Conservation (phyloP, 2,888 invertebrate species). For the Oxyteleia sp. region DNA sequence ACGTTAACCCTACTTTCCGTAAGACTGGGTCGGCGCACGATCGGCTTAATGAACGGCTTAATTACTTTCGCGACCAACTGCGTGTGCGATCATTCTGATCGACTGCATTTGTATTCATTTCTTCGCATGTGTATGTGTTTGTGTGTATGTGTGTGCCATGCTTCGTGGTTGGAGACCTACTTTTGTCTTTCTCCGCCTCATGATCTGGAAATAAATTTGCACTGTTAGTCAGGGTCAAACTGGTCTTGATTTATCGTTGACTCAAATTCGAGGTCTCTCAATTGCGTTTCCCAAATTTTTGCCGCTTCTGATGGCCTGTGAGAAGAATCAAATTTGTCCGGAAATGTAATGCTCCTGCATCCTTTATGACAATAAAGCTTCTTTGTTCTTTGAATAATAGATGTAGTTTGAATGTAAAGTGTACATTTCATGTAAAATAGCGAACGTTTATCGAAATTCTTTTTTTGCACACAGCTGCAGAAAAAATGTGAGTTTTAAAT, state of each 20-base stretch:
- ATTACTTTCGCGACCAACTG: slow-evolving; percentile 56
- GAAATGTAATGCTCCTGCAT: not conserved
- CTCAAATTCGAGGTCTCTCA: too few relatives aligned
- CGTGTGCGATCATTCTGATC: slow-evolving; percentile 33
- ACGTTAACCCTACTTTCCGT: slow-evolving; percentile 81
- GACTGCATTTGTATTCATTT: slow-evolving; percentile 45
- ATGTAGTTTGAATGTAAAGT: not conserved
- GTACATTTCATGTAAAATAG: not conserved
- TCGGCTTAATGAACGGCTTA: slow-evolving; percentile 60
- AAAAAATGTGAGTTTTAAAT: too few relatives aligned
- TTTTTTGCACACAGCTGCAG: too few relatives aligned
- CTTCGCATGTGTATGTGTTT: too few relatives aligned
- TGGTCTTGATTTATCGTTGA: too few relatives aligned
- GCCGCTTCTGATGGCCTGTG: too few relatives aligned
- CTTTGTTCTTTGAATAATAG: slow-evolving; percentile 4
- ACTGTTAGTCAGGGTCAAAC: too few relatives aligned
- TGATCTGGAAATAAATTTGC: too few relatives aligned
- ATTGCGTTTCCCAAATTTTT: too few relatives aligned
- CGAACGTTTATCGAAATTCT: not conserved
- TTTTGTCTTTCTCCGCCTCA: slow-evolving; percentile 14
- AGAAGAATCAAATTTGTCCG: not conserved
- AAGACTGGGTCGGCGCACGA: slow-evolving; percentile 38
- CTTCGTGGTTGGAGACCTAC: slow-evolving; percentile 29
- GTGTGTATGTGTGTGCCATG: too few relatives aligned
- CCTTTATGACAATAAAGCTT: not conserved